Evolutionary conservation across 2,113 vertebrate species (phyloP).

Genomic region (Rhynchomys soricoides): DNA sequence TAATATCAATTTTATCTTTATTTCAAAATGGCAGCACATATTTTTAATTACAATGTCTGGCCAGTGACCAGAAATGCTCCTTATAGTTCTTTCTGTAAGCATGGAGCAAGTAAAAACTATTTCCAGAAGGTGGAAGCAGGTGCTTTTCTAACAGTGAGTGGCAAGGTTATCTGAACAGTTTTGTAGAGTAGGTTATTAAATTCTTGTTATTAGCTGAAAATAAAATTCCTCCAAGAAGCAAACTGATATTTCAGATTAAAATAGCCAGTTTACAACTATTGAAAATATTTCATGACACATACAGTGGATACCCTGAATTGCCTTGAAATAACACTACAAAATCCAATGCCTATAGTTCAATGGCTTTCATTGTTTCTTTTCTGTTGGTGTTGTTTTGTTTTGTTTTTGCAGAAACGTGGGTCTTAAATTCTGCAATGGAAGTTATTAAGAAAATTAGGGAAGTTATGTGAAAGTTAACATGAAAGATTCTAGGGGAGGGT

Average conservation of each 20-base stretch:
- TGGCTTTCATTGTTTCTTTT: background rate
- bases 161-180: background rate
- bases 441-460: conserved; percentile 60
- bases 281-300: background rate
- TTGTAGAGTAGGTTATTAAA: background rate
- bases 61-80: background rate
- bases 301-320: background rate
- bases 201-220: conserved; percentile 36
- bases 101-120: background rate
- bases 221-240: conserved; percentile 36
- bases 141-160: background rate
- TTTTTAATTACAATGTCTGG: background rate
- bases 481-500: conserved; percentile 43
- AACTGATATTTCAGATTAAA: conserved; percentile 11
- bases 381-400: background rate
- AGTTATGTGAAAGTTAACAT: conserved; percentile 56
- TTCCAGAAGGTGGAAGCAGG: background rate
- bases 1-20: background rate
- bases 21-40: background rate
- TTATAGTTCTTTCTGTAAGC: background rate
- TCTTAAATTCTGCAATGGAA: conserved; percentile 60
- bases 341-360: background rate
- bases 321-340: conserved; percentile 7
- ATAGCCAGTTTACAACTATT: background rate
- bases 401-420: conserved; percentile 45